Evolutionary conservation across 2,113 vertebrate species (phyloP), one percentile per base, ranked within the genome.

Genomic region (Candoia aspera): DNA sequence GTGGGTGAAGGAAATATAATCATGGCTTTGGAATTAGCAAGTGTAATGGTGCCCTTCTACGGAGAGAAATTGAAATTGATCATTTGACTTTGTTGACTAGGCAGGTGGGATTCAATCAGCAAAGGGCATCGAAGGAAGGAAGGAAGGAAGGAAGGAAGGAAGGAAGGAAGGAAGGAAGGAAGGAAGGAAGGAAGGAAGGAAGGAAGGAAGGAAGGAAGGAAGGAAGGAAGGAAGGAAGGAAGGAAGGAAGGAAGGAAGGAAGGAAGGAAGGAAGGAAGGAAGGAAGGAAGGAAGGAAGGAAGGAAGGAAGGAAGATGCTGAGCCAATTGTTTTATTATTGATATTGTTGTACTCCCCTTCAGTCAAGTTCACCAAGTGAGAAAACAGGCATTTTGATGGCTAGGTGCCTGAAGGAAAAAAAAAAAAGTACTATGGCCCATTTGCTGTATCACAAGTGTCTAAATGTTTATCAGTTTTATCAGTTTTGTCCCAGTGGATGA

Each of bases 21-120:
- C 92, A 90, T 57, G 55, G 57, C 0, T 1, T 0, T 59, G 83
- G 68, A 90, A 96, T 96, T 95, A 92, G 94, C 96, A 95, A 96
- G 95, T 94, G 94, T 95, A 93, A 95, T 96, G 26, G 90, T 13
- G 29, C 26, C 57, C 42, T 4, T 15, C 26, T 6, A 0, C 8
- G 1, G 0, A 26, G 86, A 92, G 92, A 95, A 94, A 96, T 95
- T 96, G 94, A 95, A 95, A 96, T 96, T 96, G 96, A 96, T 96
- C 95, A 87, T 93, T 0, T 0, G 79, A 85, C 89, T 91, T 91
- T 1, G 1, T 60, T 0, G 4, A 64, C 91, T 60, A 92, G 87
- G n/a, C 92, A 57, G 87, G 90, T 84, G 92, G 92, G 93, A 95
- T 96, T 96, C 90, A 94, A 96, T 95, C 94, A 96, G 93, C 85